These are phyloP conservation scores for Gisinianus flammeolus DNA, from an alignment of 2,888 invertebrate species.

Conservation along the genomic window DNA sequence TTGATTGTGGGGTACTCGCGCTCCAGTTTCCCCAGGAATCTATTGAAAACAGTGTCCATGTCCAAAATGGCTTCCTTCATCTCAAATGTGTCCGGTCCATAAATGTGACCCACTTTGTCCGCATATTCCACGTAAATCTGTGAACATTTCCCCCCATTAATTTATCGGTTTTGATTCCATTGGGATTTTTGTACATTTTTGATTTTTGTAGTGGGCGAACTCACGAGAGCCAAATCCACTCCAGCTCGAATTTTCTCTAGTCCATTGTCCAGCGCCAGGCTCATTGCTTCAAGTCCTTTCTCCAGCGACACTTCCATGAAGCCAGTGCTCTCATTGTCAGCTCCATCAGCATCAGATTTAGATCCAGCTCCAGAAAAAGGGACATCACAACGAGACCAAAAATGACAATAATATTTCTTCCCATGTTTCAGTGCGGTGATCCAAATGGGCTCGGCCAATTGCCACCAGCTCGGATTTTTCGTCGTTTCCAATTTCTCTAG, in stretches of 20 bases:
- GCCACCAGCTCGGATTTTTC: constrained; percentile 30
- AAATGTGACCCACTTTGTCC: constrained; percentile 59
- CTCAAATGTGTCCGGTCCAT: constrained; percentile 59
- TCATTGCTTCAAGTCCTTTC: constrained; percentile 36
- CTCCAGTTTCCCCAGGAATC: constrained; percentile 54
- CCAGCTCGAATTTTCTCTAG: constrained; percentile 40
- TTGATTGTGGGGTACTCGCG: neutral
- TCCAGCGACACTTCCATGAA: constrained; percentile 27
- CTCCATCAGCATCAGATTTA: constrained; percentile 36
- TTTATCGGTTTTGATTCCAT: neutral
- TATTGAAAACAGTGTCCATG: constrained; percentile 58
- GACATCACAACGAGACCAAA: constrained; percentile 53
- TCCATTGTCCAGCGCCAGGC: constrained; percentile 39
- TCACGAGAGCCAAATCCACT: constrained; percentile 50
- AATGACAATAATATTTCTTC: constrained; percentile 6
- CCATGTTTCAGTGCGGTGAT: constrained; percentile 4
- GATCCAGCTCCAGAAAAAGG: constrained; percentile 50
- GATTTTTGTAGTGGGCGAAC: neutral
- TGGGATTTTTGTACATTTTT: neutral
- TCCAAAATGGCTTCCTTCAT: constrained; percentile 57
- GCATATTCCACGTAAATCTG: constrained; percentile 57
- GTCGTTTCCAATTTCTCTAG: neutral
- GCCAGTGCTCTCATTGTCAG: too few relatives aligned
- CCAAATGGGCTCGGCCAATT: constrained; percentile 45
- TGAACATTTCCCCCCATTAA: too few relatives aligned